Base-by-base conservation (phyloP, 2,797 vertebrate genomes). In the Danio aesculapii region DNA sequence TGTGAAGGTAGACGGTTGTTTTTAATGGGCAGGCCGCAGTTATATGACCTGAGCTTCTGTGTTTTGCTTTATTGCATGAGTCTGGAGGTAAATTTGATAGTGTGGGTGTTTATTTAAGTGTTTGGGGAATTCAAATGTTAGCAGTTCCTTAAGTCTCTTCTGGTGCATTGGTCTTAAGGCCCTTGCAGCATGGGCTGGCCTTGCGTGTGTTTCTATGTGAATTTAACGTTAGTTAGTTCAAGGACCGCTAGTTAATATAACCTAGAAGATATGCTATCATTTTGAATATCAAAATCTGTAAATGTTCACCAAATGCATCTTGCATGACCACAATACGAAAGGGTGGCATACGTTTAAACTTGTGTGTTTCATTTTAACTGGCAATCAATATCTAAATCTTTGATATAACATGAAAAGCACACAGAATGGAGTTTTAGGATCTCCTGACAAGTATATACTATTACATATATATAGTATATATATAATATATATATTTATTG, bases 111-210 rank as follows among this genome's bases (percentile, higher is more conserved):
- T 4, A 10, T 52, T 43, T 61, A 11, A 21, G 46, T 50, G 50
- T 8, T 17, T 59, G 41, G 46, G 14, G 57, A 61, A 49, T 21
- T 16, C 52, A 71, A 79, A 47, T 71, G 58, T 53, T 71, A 43
- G 58, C 46, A n/a, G 30, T 11, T 71, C 63, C 16, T 14, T 11
- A 58, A n/a, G 49, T 46, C 5, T 66, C 11, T 69, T 44, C 52
- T 70, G 21, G n/a, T 71, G 77, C 49, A 63, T 46, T 16, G 59
- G 21, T 55, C 49, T 70, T 13, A 30, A 21, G 68, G 68, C 68
- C 68, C 68, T 72, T 21, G 58, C 50, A 72, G 49, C 68, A 71
- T 63, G 57, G 17, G 47, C 2, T 46, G 49, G 68, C 77, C 58
- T 71, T 16, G 9, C 13, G 41, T 64, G 58, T 52, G 46, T 71